phyloP scores from a whole-genome alignment of 2,888 invertebrate genomes.

The Nipponacmea schrenckii region DNA sequence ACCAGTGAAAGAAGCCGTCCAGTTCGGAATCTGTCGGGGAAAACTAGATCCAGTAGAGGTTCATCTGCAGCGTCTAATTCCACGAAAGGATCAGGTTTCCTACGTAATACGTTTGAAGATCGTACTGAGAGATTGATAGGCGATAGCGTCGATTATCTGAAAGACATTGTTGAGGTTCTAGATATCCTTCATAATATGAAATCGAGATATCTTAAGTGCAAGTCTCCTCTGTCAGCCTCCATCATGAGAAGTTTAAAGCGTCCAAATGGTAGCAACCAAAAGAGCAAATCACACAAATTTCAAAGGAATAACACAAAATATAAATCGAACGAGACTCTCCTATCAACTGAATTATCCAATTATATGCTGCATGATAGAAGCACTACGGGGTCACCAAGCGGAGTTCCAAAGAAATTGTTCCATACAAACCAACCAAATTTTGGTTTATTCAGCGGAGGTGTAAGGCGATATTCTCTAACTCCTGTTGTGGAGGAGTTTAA shows the following conservation, averaged over 20 bases:
- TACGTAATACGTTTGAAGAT: not conserved
- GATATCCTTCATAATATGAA: slow-evolving; percentile 45
- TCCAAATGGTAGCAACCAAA: not conserved
- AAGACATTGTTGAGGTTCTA: slow-evolving; percentile 33
- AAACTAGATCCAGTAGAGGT: not conserved
- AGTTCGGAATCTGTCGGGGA: not conserved
- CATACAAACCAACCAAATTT: not conserved
- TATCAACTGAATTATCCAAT: not conserved
- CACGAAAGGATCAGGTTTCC: not conserved
- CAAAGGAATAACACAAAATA: not conserved
- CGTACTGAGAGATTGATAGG: slow-evolving; percentile 35
- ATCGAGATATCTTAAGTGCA: slow-evolving; percentile 39
- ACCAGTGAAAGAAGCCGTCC: not conserved
- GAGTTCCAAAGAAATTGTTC: not conserved
- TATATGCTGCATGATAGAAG: not conserved
- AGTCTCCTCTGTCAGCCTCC: slow-evolving; percentile 28
- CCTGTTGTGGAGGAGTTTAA: not conserved
- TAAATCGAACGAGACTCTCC: not conserved
- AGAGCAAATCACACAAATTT: not conserved
- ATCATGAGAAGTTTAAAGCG: not conserved
- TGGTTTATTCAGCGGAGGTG: not conserved
- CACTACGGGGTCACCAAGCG: not conserved
- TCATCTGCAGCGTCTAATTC: too few relatives aligned
- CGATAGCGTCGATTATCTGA: slow-evolving; percentile 37
- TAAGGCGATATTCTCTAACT: not conserved